phyloP scores from a whole-genome alignment of 2,113 vertebrate species.

The Plectropomus leopardus region DNA sequence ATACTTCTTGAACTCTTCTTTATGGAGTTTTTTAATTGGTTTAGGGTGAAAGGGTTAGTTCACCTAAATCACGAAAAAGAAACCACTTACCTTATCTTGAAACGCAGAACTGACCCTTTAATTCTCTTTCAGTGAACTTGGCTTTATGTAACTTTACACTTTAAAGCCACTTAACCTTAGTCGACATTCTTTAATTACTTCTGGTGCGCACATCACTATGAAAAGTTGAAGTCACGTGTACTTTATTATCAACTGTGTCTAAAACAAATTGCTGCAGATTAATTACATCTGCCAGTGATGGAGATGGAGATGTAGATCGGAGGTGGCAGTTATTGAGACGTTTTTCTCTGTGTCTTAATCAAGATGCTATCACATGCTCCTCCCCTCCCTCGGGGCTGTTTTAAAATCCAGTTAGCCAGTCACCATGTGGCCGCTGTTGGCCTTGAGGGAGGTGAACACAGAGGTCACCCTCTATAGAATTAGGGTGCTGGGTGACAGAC shows the following conservation, averaged over 20 bases:
- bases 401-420: conserved; percentile 51
- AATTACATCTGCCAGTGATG: neutral
- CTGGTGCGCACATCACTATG: neutral
- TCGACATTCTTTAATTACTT: no score
- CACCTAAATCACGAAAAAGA: neutral
- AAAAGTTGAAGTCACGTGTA: neutral
- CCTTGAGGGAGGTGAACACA: conserved; percentile 44
- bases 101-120: neutral
- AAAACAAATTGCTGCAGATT: neutral
- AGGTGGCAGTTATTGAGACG: conserved; percentile 33
- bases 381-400: neutral
- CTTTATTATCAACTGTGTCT: no score
- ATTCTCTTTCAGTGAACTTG: neutral
- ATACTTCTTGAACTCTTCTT: no score
- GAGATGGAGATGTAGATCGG: neutral
- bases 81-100: neutral
- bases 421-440: conserved; percentile 44
- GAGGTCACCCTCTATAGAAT: conserved; percentile 54
- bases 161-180: neutral
- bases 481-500: conserved; percentile 44
- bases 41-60: neutral
- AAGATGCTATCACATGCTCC: neutral
- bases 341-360: conserved; percentile 48
- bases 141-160: neutral
- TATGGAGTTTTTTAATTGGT: neutral